A percentile compares a stretch with the other conserved stretches of the same genome.
These are phyloP conservation scores for Nyctalus aviator DNA, from an alignment of 2,797 vertebrate species.

Conservation along the genomic window DNA sequence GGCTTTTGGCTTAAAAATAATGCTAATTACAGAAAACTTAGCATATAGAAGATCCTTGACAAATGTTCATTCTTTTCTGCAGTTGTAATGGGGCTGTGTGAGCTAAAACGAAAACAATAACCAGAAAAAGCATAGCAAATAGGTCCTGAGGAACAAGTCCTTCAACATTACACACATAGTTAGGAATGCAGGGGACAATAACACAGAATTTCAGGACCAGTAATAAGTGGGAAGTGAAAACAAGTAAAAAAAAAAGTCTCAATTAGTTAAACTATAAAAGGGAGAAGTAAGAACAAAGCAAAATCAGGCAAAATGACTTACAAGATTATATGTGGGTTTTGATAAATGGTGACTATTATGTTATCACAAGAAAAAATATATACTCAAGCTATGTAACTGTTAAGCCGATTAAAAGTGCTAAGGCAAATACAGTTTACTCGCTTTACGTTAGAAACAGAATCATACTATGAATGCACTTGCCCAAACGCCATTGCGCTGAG, in stretches of 20 bases:
- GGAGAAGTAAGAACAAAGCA: background rate
- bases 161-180: background rate
- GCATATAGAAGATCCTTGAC: background rate
- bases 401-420: background rate
- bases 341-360: background rate
- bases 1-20: background rate
- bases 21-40: background rate
- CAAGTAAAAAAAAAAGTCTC: background rate
- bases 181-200: background rate
- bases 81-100: background rate
- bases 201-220: background rate
- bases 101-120: background rate
- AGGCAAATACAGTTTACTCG: background rate
- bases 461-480: background rate
- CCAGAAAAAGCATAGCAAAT: background rate
- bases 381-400: background rate
- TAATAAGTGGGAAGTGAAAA: background rate
- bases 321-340: background rate
- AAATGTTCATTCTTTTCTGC: background rate
- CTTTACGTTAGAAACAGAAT: background rate
- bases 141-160: background rate
- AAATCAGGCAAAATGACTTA: background rate
- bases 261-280: background rate
- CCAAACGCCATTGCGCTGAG: background rate
- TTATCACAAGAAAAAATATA: background rate